Evolutionary conservation across 2,113 vertebrate species (phyloP), one percentile per base, ranked within the genome.

Genomic region (Petrocephalus microphthalmus): DNA sequence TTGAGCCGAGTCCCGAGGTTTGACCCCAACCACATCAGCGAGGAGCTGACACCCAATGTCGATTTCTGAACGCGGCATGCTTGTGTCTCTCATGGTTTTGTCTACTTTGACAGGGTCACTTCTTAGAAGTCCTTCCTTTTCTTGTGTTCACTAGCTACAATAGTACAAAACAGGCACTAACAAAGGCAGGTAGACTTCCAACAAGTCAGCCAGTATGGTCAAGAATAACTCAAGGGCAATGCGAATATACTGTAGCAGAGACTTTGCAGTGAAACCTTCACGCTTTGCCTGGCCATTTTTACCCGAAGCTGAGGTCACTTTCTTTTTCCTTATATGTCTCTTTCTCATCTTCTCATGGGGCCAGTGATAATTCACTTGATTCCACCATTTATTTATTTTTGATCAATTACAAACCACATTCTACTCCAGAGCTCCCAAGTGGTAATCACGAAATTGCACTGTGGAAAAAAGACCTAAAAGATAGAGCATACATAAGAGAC

Each of bases 171-270:
- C 17, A n/a, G 45, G 81, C 81, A 45, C 0, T 22, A 20, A 17
- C 42, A 83, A 8, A 7, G 20, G 17, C 49, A 13, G 33, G 3
- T 20, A 42, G 45, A 49, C 81, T 8, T n/a, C 19, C 33, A 42
- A 42, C 33, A 81, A 49, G 19, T 47, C 81, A 49, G 81, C 7
- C 81, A 22, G 42, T 10, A 49, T 49, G 37, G 81, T 49, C 81
- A 22, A 81, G 74, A 29, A 45, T 45, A 81, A 81, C 74, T 81
- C 74, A 81, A 83, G 81, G 81, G 45, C 81, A 83, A 42, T 49
- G 81, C 19, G 37, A 10, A 83, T 19, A 37, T 8, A 42, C 42
- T 42, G 42, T 42, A 2, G 29, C 37, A 81, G 74, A 81, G 60
- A 64, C 8, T 29, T 64, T 29, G 60, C n/a, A 64, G n/a, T 64